Evolutionary conservation across 2,113 vertebrate genomes (phyloP).

Genomic region (Triplophysa tibetana): DNA sequence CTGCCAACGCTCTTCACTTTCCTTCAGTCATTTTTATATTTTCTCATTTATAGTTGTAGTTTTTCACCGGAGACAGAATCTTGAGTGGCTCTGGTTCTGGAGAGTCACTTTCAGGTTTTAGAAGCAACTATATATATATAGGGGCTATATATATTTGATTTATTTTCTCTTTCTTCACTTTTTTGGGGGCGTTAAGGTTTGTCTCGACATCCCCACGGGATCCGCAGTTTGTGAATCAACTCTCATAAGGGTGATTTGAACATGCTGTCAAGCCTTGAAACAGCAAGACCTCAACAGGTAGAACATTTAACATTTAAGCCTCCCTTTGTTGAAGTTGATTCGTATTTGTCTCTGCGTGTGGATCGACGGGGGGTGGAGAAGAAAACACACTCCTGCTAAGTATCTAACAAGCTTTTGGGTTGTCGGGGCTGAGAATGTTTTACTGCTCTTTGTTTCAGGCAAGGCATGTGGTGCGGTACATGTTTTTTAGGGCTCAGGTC

Average conservation of each 20-base stretch:
- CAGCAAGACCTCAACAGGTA: conserved; percentile 30
- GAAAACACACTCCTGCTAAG: conserved; percentile 36
- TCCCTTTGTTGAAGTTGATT: conserved; percentile 39
- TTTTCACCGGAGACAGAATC: conserved; percentile 3
- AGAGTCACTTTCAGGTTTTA: not conserved
- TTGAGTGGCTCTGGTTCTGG: not conserved
- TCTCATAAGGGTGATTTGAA: not conserved
- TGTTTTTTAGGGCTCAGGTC: conserved; percentile 6
- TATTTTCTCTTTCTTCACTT: not conserved
- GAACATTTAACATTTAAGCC: conserved; percentile 31
- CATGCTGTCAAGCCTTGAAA: conserved; percentile 31
- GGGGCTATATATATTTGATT: not conserved
- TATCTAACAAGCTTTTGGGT: conserved; percentile 38
- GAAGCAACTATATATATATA: too few relatives aligned
- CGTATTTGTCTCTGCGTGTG: conserved; percentile 27
- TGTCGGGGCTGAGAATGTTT: not conserved
- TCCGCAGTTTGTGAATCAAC: conserved; percentile 6
- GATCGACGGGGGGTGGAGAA: not conserved
- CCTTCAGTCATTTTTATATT: not conserved
- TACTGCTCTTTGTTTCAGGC: conserved; percentile 28
- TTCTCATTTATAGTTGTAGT: conserved; percentile 9
- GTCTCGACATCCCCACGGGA: not conserved
- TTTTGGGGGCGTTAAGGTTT: not conserved
- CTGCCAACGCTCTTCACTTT: conserved; percentile 8
- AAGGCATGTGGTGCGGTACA: conserved; percentile 22